Evolutionary conservation across 1,140 invertebrate genomes (phyloP), one percentile per base, ranked within the genome.

Genomic region (Conus betulinus): DNA sequence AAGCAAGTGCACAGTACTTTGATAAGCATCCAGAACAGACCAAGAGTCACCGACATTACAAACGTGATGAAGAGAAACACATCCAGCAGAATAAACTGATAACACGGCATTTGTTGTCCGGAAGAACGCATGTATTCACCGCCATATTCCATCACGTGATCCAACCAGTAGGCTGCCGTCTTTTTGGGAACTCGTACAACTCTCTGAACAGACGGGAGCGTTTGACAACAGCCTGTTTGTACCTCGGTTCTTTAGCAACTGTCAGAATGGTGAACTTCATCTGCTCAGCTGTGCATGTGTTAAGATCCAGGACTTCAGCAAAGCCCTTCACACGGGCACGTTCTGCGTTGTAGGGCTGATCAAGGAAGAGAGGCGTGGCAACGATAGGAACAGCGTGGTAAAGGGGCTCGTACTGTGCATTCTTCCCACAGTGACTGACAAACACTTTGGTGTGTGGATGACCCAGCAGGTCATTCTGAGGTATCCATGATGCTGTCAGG

Each of bases 371-470:
- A 17, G 97, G 97, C 90, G 97, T 96, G 23, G 96, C 96, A 8
- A 98, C 94, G 74, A 97, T 96, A 0, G 97, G 97, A 6, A 98
- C 97, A 11, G 96, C 97, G 91, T 96, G 97, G 91, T 97, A 96
- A 78, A 97, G 96, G 15, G 97, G 96, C 94, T 98, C 97, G 71
- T 97, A 97, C 3, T 96, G 96, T n/a, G 97, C 97, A 92, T 97
- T 96, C 60, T 97, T 96, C 0, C 97, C 97, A 27, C 96, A 97
- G 91, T 98, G 97, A 0, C 97, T 97, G 88, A 98, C 96, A 89
- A 97, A 98, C 0, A 96, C 96, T 67, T 96, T 93, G 93, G 90
- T 90, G 71, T 88, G 88, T 17, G 74, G 67, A 57, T 90, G 83
- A 85, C 83, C 89, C 74, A 90, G 63, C 63, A 90, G 87, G 63